These are phyloP conservation scores for Phyllotis vaccarum DNA, from an alignment of 2,797 vertebrate species.

Conservation along the genomic window DNA sequence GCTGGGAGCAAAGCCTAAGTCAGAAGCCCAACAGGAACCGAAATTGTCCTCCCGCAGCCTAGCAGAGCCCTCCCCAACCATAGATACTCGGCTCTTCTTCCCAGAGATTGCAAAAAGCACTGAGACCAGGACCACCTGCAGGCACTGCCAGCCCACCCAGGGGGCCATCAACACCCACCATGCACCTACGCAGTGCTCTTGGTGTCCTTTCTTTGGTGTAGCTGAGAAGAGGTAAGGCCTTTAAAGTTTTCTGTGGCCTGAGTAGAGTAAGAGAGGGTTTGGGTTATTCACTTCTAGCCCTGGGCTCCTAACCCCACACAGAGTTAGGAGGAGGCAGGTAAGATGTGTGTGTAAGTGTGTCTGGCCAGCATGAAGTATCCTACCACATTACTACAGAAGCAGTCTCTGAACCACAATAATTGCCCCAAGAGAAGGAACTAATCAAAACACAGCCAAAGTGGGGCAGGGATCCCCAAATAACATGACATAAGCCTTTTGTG, in stretches of 20 bases:
- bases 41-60: background rate
- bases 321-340: background rate
- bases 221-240: background rate
- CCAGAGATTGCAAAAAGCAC: background rate
- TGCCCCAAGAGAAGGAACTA: background rate
- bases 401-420: no score
- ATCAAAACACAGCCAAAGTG: background rate
- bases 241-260: background rate
- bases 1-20: no score
- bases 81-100: background rate
- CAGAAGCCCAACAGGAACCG: background rate
- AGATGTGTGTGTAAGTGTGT: no score
- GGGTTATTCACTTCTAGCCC: no score
- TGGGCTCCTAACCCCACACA: no score
- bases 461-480: background rate
- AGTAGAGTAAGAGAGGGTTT: no score
- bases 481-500: background rate
- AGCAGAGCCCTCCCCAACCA: rapidly evolving
- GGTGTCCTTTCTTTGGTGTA: background rate
- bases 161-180: background rate
- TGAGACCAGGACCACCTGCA: no score
- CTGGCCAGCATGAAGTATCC: background rate
- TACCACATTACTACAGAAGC: no score
- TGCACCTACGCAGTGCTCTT: rapidly evolving
- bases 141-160: background rate